Evolutionary conservation across 1,140 invertebrate species (phyloP).

Genomic region (Whitmania pigra): DNA sequence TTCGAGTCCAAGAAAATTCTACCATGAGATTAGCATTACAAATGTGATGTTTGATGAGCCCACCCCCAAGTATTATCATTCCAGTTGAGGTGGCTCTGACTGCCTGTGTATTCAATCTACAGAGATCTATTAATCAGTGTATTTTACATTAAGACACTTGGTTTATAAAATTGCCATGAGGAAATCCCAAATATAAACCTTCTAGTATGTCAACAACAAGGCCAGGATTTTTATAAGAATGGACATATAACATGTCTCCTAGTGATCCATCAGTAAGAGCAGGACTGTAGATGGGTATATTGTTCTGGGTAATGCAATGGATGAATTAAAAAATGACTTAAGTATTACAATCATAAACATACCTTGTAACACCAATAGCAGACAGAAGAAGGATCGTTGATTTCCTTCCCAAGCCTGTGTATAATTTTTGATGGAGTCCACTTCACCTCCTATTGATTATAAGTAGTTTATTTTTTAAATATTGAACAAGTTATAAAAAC

Average conservation of each 20-base stretch:
- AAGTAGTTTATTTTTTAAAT: conserved; percentile 11
- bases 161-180: no score
- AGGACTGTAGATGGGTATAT: conserved; percentile 95
- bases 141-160: not conserved
- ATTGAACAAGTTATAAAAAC: conserved; percentile 12
- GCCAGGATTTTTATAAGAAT: conserved; percentile 82
- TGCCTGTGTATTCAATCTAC: conserved; percentile 82
- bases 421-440: conserved; percentile 93
- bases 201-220: conserved; percentile 83
- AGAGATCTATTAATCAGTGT: conserved; percentile 55
- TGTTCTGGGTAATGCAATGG: conserved; percentile 51
- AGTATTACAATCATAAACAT: conserved; percentile 23
- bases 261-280: conserved; percentile 94
- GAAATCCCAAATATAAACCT: conserved; percentile 44
- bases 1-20: conserved; percentile 22
- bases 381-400: conserved; percentile 78
- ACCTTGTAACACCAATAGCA: conserved; percentile 89
- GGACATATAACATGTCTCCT: conserved; percentile 99
- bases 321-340: not conserved
- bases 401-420: conserved; percentile 68
- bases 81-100: conserved; percentile 81
- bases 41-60: conserved; percentile 96
- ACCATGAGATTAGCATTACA: conserved; percentile 52
- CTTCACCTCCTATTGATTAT: conserved; percentile 47
- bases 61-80: conserved; percentile 93